Conservation (phyloP, 2,113 vertebrate genomes). For the Ellobius talpinus region DNA sequence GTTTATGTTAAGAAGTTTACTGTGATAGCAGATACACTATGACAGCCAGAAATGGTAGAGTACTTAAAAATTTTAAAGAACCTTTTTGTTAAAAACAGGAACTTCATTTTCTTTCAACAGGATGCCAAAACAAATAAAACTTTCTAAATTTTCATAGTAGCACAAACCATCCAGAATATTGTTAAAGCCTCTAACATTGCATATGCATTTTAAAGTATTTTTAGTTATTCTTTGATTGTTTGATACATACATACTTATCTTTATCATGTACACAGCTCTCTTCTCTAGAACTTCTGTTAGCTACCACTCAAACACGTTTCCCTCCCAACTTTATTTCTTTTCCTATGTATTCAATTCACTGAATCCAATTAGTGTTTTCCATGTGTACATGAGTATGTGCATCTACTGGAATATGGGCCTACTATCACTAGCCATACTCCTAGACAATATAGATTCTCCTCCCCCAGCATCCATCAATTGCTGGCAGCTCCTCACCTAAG, state of each 20-base stretch:
- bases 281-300: not conserved
- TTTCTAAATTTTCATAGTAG: not conserved
- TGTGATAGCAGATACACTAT: not conserved
- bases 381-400: not conserved
- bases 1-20: not conserved
- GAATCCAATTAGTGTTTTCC: not conserved
- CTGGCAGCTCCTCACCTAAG: not conserved
- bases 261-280: not conserved
- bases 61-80: not conserved
- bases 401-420: not conserved
- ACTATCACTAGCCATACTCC: not conserved
- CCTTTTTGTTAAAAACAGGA: not conserved
- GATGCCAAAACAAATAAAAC: not conserved
- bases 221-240: not conserved
- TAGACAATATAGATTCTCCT: not conserved
- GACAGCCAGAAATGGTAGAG: not conserved
- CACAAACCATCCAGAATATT: not conserved
- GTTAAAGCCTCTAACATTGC: too few relatives aligned
- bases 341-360: not conserved
- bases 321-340: not conserved
- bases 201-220: not conserved
- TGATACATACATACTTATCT: not conserved
- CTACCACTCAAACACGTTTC: not conserved
- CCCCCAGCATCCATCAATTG: not conserved
- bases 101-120: not conserved